Base-by-base conservation (phyloP, 2,113 vertebrate genomes). In the Anthoscopus minutus region DNA sequence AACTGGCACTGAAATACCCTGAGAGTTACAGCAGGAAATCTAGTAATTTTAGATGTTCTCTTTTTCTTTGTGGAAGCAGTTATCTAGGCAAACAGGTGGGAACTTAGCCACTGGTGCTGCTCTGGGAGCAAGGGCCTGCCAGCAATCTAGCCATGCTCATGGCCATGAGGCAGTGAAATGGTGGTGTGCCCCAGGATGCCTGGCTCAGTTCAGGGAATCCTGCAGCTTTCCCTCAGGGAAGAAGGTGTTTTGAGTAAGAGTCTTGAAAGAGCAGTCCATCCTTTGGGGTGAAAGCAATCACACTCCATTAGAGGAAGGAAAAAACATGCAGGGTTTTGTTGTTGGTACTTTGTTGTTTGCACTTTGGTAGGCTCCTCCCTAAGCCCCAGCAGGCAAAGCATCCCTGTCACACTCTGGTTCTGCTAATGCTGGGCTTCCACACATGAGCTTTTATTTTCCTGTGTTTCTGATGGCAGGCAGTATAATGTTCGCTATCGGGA, bases 401-500 rank as follows among this genome's bases (percentile, higher is more conserved):
- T 37, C 37, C 35, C 23, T 5, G 1, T 72, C 54, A 14, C 18
- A 3, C 18, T n/a, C 57, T 25, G 19, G 3, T 15, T 61, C 69
- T 90, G 22, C 48, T 93, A 28, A 48, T 13, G 30, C 33, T 22
- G 13, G 9, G 9, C 48, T 69, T 31, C 6, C 2, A n/a, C 7
- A 4, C 2, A 6, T 5, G 1, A 66, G 6, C 25, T 31, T 37
- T 65, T 38, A 6, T 65, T 79, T 57, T 10, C 15, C 0, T 24
- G 54, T 94, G 42, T 25, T 87, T 89, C 69, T 83, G 72, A 83
- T 74, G 15, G 6, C 38, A 99, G 99, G 93, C 98, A 98, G 40
- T 99, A 99, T 88, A 98, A 97, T 1, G 97, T 99, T 69, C 98
- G 98, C 89, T 99, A 99, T 93, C 98, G 99, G 61, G 99, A 99